Percentiles rank a stretch among this genome's conserved stretches.
phyloP scores from a whole-genome alignment of 1,140 invertebrate genomes.

The Meloidogyne chitwoodi region DNA sequence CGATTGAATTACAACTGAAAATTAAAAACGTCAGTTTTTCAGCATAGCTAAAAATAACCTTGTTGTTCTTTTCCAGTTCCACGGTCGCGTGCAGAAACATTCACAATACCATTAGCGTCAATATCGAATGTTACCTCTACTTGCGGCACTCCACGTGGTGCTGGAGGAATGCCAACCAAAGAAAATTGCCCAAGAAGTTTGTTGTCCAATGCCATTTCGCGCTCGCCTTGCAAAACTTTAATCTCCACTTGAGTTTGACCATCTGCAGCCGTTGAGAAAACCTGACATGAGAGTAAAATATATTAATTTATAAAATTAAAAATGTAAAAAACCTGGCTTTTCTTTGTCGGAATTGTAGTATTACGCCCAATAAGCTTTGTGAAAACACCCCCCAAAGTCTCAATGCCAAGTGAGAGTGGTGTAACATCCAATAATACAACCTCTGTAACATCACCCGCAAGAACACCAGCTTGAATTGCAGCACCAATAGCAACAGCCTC shows the following conservation, averaged over 20 bases:
- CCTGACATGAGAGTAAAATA: conserved; percentile 61
- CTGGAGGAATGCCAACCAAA: conserved; percentile 66
- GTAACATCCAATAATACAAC: conserved; percentile 89
- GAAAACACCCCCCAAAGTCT: conserved; percentile 92
- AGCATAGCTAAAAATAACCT: too few species aligned
- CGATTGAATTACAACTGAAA: conserved; percentile 94
- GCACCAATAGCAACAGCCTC: conserved; percentile 96
- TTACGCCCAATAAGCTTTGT: conserved; percentile 88
- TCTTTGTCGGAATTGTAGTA: conserved; percentile 95
- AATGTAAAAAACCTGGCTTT: conserved; percentile 72
- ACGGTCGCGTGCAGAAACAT: conserved; percentile 94
- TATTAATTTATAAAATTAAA: not conserved
- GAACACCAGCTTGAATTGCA: conserved; percentile 88
- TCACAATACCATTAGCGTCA: conserved; percentile 98
- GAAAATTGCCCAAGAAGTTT: conserved; percentile 89
- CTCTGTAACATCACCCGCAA: conserved; percentile 93
- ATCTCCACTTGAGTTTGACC: conserved; percentile 91
- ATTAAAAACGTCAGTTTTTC: too few species aligned
- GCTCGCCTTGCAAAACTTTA: conserved; percentile 89
- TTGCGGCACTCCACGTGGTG: conserved; percentile 60
- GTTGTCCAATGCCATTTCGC: conserved; percentile 91
- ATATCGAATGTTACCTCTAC: conserved; percentile 97
- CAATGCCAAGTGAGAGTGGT: conserved; percentile 84
- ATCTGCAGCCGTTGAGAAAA: conserved; percentile 91
- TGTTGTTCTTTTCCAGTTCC: conserved; percentile 99